Evolutionary conservation across 2,113 vertebrate genomes (phyloP).

Genomic region (Amphiprion percula): DNA sequence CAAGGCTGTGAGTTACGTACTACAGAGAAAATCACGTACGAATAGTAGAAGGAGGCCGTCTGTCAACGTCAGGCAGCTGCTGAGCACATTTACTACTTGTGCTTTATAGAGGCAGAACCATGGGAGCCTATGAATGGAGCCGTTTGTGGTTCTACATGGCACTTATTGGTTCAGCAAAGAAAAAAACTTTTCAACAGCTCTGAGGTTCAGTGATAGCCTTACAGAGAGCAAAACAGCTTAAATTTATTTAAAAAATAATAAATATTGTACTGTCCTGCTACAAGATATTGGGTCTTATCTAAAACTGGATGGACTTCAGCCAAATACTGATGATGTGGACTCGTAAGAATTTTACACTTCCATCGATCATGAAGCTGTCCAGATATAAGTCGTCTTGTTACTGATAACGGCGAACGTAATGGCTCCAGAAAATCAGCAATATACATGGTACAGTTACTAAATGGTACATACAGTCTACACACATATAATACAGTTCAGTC

Average conservation of each 20-base stretch:
- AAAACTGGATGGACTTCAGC: neutral
- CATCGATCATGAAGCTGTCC: too few species aligned
- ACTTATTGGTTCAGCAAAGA: constrained; percentile 9
- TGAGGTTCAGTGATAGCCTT: constrained; percentile 10
- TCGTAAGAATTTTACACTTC: neutral
- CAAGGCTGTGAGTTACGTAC: constrained; percentile 30
- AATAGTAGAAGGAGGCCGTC: constrained; percentile 24
- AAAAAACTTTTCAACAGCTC: constrained; percentile 18
- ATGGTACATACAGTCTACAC: too few species aligned
- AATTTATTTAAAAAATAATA: neutral
- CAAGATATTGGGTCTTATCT: neutral
- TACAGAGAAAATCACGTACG: constrained; percentile 15
- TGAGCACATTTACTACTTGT: constrained; percentile 37
- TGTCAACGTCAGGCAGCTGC: constrained; percentile 40
- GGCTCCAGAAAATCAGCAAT: neutral
- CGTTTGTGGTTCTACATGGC: constrained; percentile 20
- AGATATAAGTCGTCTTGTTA: neutral
- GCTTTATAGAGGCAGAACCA: constrained; percentile 32
- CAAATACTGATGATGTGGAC: neutral
- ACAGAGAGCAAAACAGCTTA: neutral
- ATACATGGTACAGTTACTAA: neutral
- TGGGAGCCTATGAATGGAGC: constrained; percentile 36
- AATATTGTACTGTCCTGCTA: neutral
- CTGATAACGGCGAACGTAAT: neutral
- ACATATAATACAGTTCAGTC: too few species aligned